phyloP scores from a whole-genome alignment of 2,797 vertebrate species.

The Enteromius radiatus region DNA sequence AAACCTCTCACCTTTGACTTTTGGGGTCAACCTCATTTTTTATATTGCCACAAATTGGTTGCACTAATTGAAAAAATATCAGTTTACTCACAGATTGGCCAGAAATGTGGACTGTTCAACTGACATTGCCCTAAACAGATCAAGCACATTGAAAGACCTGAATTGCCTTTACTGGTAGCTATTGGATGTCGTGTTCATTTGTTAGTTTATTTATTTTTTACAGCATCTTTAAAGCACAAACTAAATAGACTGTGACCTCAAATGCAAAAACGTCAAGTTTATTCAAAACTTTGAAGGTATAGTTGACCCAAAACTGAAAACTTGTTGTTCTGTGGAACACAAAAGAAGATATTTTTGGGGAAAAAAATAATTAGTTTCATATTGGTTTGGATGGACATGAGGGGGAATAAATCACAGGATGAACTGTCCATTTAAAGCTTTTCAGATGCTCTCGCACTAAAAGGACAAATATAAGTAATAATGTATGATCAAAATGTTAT shows the following conservation, averaged over 20 bases:
- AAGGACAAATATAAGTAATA: background rate
- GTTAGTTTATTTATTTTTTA: conserved; percentile 22
- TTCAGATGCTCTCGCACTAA: background rate
- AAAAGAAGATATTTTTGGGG: background rate
- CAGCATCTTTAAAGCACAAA: background rate
- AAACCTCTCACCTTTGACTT: conserved; percentile 60
- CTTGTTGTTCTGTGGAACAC: background rate
- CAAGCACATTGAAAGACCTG: conserved; percentile 41
- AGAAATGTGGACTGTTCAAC: background rate
- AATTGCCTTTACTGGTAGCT: conserved; percentile 25
- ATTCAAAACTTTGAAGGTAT: background rate
- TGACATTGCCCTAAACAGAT: background rate
- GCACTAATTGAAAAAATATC: conserved; percentile 25
- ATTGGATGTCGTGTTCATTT: background rate
- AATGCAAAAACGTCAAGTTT: background rate
- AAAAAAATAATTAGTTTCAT: background rate
- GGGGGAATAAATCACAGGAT: background rate
- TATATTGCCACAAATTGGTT: conserved; percentile 48
- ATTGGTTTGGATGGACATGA: background rate
- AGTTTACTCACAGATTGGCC: conserved; percentile 22
- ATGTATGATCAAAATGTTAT: background rate
- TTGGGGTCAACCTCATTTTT: conserved; percentile 39
- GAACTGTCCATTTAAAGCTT: background rate
- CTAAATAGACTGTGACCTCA: background rate
- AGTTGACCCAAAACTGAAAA: background rate